Evolutionary conservation across 2,888 invertebrate species (phyloP), one percentile per base, ranked within the genome.

Genomic region (Drosophila sordidula): DNA sequence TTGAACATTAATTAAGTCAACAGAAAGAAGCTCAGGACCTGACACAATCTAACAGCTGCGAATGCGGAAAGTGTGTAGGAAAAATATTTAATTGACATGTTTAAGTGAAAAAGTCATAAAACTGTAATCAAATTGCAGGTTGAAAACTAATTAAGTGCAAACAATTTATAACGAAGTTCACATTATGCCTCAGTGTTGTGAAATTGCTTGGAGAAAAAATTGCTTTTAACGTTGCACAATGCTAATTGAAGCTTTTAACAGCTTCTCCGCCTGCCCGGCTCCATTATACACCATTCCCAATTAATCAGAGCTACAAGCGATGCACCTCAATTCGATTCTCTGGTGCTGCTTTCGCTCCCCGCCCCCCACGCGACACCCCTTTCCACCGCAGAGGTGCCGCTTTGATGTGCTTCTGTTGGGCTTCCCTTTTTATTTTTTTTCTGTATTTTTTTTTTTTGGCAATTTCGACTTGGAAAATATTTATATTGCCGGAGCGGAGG

Each of bases 381-480:
- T 78, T 51, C 55, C 78, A 52, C 55, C 78, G 56, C 68, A 36
- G 58, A 41, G 61, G 54, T 55, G 59, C 70, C 77, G 55, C 82
- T 82, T 83, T 83, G 83, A 83, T 89, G 81, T 84, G 68, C 25
- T 55, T 42, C 62, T 47, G 42, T 16, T 36, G 38, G 54, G 54
- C 34, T 54, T 54, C 44, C 54, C 42, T 54, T 54, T 54, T 42
- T 42, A 11, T 42, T 18, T 41, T 12, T 4, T 34, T 18, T 56
- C n/a, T n/a, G n/a, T 29, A 5, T 56, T 14, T 36, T 42, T 64
- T 63, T 36, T 62, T 67, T 63, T 67, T 64, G 56, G 66, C 70
- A 75, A 80, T 76, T 80, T 67, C 67, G 51, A 65, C 41, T 77
- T 56, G 38, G 61, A 76, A 75, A 77, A 80, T 75, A 80, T 77